Conservation (phyloP, 1,140 invertebrate species). For the Melitaea cinxia region DNA sequence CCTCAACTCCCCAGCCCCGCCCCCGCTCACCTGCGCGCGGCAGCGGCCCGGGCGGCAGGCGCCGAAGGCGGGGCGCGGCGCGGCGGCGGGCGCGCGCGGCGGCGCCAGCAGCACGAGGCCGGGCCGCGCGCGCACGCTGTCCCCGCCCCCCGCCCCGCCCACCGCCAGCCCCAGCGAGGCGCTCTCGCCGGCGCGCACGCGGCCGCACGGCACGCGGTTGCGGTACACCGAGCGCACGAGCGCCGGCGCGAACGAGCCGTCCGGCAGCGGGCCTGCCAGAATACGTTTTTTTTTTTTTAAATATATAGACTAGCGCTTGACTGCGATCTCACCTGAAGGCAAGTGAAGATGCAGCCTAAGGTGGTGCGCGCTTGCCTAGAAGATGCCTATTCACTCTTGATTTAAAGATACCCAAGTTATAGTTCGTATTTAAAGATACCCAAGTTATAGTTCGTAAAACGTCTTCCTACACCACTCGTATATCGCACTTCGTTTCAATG, state of each 20-base stretch:
- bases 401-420: no score
- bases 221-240: conserved; percentile 93
- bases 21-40: conserved; percentile 5
- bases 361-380: no score
- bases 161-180: conserved; percentile 92
- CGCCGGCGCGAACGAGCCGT: conserved; percentile 91
- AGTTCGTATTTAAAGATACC: no score
- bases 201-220: conserved; percentile 93
- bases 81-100: conserved; percentile 29
- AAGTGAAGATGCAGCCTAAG: no score
- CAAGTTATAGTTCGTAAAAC: no score
- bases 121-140: conserved; percentile 87
- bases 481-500: no score
- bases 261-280: conserved; percentile 88
- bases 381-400: no score
- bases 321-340: no score
- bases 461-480: no score
- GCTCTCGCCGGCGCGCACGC: conserved; percentile 94
- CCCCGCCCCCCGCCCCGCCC: conserved; percentile 92
- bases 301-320: no score
- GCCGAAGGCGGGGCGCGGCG: conserved; percentile 33
- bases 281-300: no score
- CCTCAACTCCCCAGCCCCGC: no score
- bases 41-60: conserved; percentile 30
- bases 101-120: conserved; percentile 86